Evolutionary conservation across 1,140 invertebrate genomes (phyloP), one percentile per base, ranked within the genome.

Genomic region (Leucophenga varia): DNA sequence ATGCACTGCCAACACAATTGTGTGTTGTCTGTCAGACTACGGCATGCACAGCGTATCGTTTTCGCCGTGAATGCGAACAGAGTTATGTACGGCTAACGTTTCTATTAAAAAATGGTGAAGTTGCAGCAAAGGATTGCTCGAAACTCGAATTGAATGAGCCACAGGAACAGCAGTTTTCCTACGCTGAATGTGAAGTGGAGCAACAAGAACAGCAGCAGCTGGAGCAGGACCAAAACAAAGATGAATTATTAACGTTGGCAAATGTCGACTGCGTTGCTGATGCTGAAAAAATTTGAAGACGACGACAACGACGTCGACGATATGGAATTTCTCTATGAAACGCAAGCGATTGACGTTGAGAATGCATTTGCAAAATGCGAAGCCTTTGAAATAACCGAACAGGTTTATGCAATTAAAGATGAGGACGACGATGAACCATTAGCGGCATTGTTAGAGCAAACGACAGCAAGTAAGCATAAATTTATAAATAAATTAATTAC

Each of bases 1-100:
- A 49, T 32, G 41, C 35, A 10, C 35, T 43, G 21, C 47, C 47
- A 2, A 40, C 43, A 28, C 35, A 38, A 16, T 28, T 49, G n/a
- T 49, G 47, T 21, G 3, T 1, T 2, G 12, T 14, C 3, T 49
- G 47, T 25, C 3, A 31, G n/a, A 10, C 17, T 19, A 16, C 8
- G 2, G 35, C 34, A 2, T 2, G 21, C 8, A 43, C 10, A 39
- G 47, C 47, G 9, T 49, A 19, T 19, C 17, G 8, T 8, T 43
- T 49, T 14, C 43, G 38, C 14, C 28, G 21, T 10, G 9, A 22
- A 19, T 49, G 40, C 32, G 47, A 49, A 25, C 3, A 36, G 16
- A 36, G 40, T 14, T 25, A 49, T 2, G n/a, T 19, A 16, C 22
- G 10, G 10, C 20, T 46, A 18, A 2, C 30, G 2, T 10, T 14